phyloP scores from a whole-genome alignment of 2,797 vertebrate genomes.

The Etheostoma perlongum region DNA sequence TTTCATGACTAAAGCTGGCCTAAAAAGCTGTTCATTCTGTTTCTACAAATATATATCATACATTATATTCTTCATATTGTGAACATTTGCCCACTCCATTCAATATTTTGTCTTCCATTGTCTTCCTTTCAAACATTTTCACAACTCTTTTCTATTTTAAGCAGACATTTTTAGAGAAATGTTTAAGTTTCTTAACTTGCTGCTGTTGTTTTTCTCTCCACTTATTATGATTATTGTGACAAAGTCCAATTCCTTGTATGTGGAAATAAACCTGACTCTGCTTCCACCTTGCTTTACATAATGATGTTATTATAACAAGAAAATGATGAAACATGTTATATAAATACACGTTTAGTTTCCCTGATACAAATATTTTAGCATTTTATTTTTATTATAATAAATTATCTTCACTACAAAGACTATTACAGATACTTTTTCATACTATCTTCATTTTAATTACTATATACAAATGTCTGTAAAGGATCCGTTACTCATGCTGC shows the following conservation, averaged over 20 bases:
- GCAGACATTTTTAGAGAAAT: not conserved
- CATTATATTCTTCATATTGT: not conserved
- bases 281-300: not conserved
- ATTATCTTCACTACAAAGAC: not conserved
- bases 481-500: conserved; percentile 2
- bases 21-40: no score
- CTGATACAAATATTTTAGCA: not conserved
- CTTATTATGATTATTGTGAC: not conserved
- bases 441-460: not conserved
- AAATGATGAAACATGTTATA: not conserved
- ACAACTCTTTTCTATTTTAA: not conserved
- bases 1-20: no score
- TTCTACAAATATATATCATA: no score
- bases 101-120: not conserved
- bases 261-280: not conserved
- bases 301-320: not conserved
- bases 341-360: not conserved
- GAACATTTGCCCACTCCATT: not conserved
- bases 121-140: not conserved
- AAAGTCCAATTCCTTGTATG: not conserved
- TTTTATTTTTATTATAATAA: not conserved
- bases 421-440: not conserved
- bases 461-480: not conserved
- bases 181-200: not conserved
- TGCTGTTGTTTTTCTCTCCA: not conserved